These are phyloP conservation scores for Dicerorhinus sumatrensis DNA, from an alignment of 2,113 vertebrate genomes.

Conservation along the genomic window DNA sequence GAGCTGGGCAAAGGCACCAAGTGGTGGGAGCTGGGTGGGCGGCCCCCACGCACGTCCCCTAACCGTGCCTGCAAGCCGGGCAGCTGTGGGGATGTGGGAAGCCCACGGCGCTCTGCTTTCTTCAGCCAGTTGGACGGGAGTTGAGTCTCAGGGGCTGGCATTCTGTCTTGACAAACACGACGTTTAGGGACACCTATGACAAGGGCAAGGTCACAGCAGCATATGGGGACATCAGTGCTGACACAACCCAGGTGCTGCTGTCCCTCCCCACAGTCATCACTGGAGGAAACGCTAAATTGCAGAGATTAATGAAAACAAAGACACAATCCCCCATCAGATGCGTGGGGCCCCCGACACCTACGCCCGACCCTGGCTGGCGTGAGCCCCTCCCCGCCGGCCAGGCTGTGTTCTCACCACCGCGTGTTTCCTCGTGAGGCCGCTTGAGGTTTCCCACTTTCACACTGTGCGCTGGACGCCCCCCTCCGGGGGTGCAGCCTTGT, in stretches of 20 bases:
- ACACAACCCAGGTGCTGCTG: neutral
- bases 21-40: neutral
- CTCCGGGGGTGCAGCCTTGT: fast-evolving
- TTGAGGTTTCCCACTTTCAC: neutral
- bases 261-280: fast-evolving
- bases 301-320: neutral
- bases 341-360: neutral
- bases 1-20: neutral
- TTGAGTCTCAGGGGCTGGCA: neutral
- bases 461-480: neutral
- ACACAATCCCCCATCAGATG: neutral
- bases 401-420: no score
- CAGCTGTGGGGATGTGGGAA: neutral
- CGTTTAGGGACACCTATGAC: no score
- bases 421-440: neutral
- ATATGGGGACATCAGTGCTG: neutral
- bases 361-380: neutral
- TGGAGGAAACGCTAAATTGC: neutral
- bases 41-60: neutral
- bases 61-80: neutral
- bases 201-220: fast-evolving
- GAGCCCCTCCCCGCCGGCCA: neutral
- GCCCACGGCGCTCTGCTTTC: neutral
- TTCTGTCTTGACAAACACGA: neutral
- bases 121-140: neutral